Evolutionary conservation across 2,888 invertebrate genomes (phyloP).

Genomic region (Ormyrus pomaceus): DNA sequence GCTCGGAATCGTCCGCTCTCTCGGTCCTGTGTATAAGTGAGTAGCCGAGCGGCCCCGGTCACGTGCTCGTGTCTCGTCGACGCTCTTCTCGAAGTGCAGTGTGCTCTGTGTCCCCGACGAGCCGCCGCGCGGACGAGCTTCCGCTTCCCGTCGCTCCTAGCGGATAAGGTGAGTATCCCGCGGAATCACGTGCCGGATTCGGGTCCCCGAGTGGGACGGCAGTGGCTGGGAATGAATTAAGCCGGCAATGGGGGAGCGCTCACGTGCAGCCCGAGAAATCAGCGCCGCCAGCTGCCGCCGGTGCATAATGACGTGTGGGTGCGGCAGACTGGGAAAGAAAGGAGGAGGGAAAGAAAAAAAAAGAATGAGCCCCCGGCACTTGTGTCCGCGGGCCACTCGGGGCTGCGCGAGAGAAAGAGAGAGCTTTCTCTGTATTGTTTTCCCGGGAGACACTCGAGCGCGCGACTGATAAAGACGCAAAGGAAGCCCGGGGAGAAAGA

Average conservation of each 20-base stretch:
- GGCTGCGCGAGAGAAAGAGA: neutral
- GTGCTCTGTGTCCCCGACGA: too few relatives aligned
- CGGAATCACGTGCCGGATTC: too few relatives aligned
- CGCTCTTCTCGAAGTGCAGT: too few relatives aligned
- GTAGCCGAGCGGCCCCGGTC: too few relatives aligned
- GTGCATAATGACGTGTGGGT: neutral
- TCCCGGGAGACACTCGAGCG: slow-evolving; percentile 28
- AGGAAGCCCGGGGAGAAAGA: slow-evolving; percentile 5
- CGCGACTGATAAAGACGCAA: slow-evolving; percentile 28
- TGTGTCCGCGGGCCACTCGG: slow-evolving; percentile 15
- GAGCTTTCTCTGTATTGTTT: slow-evolving; percentile 29
- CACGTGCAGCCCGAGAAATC: neutral
- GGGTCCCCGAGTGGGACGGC: too few relatives aligned
- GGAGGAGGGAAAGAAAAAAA: neutral
- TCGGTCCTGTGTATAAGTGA: neutral
- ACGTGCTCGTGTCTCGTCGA: too few relatives aligned
- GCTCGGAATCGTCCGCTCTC: neutral
- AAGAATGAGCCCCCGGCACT: slow-evolving; percentile 3
- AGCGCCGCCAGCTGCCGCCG: neutral
- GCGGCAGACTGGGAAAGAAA: neutral
- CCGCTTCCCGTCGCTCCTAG: too few relatives aligned
- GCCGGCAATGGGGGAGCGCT: too few relatives aligned
- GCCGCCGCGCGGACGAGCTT: too few relatives aligned
- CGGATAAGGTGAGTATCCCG: too few relatives aligned
- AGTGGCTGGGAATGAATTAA: too few relatives aligned